A percentile compares a stretch with the other conserved stretches of the same genome.
phyloP scores from a whole-genome alignment of 2,113 vertebrate species.

The Deroptyus accipitrinus region DNA sequence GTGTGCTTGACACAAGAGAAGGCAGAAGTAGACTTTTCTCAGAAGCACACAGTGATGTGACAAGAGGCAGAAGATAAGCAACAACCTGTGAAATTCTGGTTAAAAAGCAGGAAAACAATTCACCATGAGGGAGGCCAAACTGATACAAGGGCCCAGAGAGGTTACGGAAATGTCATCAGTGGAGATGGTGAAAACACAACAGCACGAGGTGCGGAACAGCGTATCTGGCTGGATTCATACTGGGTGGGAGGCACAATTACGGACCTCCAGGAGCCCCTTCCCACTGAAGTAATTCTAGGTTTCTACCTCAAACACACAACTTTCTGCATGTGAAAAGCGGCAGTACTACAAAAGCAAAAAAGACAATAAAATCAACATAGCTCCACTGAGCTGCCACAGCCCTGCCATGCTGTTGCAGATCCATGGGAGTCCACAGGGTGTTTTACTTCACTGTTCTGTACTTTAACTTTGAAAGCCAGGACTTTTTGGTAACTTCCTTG shows the following conservation, averaged over 20 bases:
- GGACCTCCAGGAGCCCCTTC: neutral
- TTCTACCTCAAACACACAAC: neutral
- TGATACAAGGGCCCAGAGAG: neutral
- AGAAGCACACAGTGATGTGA: rapidly evolving
- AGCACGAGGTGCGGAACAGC: neutral
- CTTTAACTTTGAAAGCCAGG: neutral
- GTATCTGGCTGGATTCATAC: neutral
- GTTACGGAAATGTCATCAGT: neutral
- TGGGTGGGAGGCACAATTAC: neutral
- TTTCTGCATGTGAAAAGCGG: neutral
- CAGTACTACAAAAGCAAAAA: neutral
- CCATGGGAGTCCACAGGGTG: neutral
- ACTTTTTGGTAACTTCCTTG: neutral
- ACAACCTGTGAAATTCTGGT: neutral
- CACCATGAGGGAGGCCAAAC: neutral
- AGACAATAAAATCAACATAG: neutral
- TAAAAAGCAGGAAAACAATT: neutral
- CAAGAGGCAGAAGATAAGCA: neutral
- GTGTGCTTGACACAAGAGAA: neutral
- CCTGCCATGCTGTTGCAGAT: neutral
- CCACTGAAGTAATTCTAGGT: neutral
- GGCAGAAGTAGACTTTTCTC: neutral
- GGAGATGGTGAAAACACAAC: neutral
- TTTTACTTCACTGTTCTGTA: neutral
- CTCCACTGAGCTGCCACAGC: neutral